phyloP scores from a whole-genome alignment of 2,113 vertebrate genomes.

The Rutilus rutilus region DNA sequence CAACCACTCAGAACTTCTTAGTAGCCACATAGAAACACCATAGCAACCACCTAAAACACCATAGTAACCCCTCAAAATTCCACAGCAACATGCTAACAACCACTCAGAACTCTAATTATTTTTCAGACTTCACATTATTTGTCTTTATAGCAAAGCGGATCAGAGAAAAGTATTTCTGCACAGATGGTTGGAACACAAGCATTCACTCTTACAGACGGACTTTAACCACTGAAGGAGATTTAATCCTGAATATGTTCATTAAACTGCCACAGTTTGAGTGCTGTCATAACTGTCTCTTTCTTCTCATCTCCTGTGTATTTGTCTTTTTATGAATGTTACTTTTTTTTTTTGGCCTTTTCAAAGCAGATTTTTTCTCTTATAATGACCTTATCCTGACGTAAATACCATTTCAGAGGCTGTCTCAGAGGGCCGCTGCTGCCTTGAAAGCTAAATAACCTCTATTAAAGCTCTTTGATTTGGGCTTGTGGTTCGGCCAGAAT shows the following conservation, averaged over 20 bases:
- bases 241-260: slow-evolving; percentile 15
- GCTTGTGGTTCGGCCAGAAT: background rate
- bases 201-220: background rate
- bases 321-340: slow-evolving; percentile 60
- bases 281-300: slow-evolving; percentile 34
- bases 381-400: slow-evolving; percentile 46
- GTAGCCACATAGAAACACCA: background rate
- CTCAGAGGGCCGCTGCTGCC: background rate
- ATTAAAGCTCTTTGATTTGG: slow-evolving; percentile 9
- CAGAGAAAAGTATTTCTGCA: background rate
- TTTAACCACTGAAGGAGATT: background rate
- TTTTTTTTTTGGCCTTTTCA: slow-evolving; percentile 59
- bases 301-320: slow-evolving; percentile 14
- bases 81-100: background rate
- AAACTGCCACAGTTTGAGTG: background rate
- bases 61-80: background rate
- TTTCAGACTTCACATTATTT: background rate
- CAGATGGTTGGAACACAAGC: background rate
- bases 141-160: background rate
- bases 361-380: slow-evolving; percentile 51
- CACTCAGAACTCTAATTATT: background rate
- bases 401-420: slow-evolving; percentile 37
- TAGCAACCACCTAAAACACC: background rate
- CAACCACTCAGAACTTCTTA: background rate
- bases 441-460: slow-evolving; percentile 36